Percentiles rank a stretch among this genome's conserved stretches.
phyloP scores from a whole-genome alignment of 2,888 invertebrate genomes.

The Quadriops clusia region DNA sequence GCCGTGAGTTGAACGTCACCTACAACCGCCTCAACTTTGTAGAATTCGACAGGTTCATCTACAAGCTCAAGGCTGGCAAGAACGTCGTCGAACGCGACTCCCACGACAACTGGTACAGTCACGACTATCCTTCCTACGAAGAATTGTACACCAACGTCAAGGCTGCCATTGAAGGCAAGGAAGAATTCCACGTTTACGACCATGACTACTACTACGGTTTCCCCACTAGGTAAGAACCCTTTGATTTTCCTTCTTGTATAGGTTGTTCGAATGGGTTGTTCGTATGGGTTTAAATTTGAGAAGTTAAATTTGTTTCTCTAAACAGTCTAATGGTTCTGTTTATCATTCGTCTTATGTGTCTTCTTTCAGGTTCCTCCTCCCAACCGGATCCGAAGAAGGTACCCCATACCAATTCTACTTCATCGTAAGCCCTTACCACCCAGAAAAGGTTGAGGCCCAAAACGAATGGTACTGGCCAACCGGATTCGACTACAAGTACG shows the following conservation, averaged over 20 bases:
- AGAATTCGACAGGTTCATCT: conserved; percentile 49
- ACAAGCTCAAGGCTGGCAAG: conserved; percentile 46
- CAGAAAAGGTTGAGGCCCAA: not conserved
- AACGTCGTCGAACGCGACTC: conserved; percentile 51
- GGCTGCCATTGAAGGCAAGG: conserved; percentile 40
- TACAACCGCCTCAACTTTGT: conserved; percentile 50
- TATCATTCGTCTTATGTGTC: too few species aligned
- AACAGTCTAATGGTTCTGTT: too few species aligned
- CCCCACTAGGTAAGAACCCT: conserved; percentile 40
- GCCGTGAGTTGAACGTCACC: conserved; percentile 45
- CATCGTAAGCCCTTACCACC: conserved; percentile 33
- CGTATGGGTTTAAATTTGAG: too few species aligned
- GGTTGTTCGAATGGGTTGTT: too few species aligned
- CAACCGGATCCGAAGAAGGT: conserved; percentile 55
- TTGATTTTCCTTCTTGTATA: too few species aligned
- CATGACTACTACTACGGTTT: conserved; percentile 52
- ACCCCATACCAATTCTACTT: conserved; percentile 43
- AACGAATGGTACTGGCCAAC: conserved; percentile 16
- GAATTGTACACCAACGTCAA: conserved; percentile 52
- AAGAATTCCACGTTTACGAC: conserved; percentile 42
- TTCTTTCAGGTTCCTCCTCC: conserved; percentile 49
- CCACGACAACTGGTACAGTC: conserved; percentile 39
- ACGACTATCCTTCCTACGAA: conserved; percentile 51
- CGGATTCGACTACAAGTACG: conserved; percentile 17
- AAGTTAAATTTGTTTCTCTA: too few species aligned